Percentiles rank a stretch among this genome's conserved stretches.
These are phyloP conservation scores for Rhopalosiphum maidis DNA, from an alignment of 1,140 invertebrate genomes.

Conservation along the genomic window DNA sequence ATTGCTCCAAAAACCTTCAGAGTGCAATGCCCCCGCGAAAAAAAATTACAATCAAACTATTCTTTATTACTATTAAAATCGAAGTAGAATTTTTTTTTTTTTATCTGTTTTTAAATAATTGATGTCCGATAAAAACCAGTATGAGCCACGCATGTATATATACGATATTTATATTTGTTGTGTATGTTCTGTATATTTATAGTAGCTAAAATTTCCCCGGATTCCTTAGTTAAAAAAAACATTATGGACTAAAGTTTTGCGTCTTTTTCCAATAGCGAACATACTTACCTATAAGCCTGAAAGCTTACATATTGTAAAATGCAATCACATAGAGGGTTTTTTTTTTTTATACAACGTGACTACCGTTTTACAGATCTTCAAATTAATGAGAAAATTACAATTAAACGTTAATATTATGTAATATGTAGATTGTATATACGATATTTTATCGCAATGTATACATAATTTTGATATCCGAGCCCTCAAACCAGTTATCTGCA, in stretches of 20 bases:
- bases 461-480: background rate
- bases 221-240: background rate
- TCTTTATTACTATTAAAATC: background rate
- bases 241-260: background rate
- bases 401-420: background rate
- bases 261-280: background rate
- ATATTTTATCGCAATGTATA: background rate
- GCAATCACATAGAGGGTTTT: background rate
- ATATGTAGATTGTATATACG: background rate
- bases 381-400: background rate
- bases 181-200: background rate
- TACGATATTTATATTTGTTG: background rate
- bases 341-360: background rate
- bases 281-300: background rate
- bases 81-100: background rate
- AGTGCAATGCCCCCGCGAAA: background rate
- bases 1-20: background rate
- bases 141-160: background rate
- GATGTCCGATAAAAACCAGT: background rate
- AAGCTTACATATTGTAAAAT: background rate
- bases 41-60: background rate
- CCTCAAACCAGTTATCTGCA: background rate
- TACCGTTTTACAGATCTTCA: background rate
- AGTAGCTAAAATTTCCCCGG: background rate
- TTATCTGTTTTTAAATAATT: constrained; percentile 6